Evolutionary conservation across 2,797 vertebrate species (phyloP).

Genomic region (Schizopygopsis malacanthus): DNA sequence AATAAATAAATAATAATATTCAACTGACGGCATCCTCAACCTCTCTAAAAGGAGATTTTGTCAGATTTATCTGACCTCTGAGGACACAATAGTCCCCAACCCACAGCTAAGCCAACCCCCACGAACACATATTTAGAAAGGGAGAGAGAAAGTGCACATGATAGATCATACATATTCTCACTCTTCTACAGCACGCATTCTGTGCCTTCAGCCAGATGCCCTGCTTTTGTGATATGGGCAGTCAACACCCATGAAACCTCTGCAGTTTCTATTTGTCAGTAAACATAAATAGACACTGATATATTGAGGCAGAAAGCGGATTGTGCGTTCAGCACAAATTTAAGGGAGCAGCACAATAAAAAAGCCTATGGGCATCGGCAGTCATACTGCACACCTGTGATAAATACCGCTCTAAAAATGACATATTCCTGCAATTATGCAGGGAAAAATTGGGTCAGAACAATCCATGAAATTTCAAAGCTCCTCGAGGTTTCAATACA

Average conservation of each 20-base stretch:
- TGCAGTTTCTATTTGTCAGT: constrained; percentile 23
- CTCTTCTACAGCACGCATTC: not conserved
- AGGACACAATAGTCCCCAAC: not conserved
- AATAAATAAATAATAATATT: not conserved
- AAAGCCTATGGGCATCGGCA: constrained; percentile 17
- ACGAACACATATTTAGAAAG: not conserved
- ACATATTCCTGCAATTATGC: constrained; percentile 49
- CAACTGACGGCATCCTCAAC: not conserved
- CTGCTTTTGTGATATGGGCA: constrained; percentile 29
- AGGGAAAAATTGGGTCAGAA: constrained; percentile 39
- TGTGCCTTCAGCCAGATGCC: constrained; percentile 7
- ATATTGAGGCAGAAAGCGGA: constrained; percentile 28
- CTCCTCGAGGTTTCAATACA: not conserved
- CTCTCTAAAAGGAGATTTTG: not conserved
- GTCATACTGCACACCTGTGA: constrained; percentile 38
- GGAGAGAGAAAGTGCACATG: not conserved
- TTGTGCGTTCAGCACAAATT: constrained; percentile 38
- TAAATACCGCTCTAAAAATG: constrained; percentile 43
- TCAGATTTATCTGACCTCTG: not conserved
- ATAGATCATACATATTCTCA: not conserved
- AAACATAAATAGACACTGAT: constrained; percentile 48
- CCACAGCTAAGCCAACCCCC: not conserved
- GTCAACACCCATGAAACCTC: constrained; percentile 13
- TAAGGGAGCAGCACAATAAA: constrained; percentile 34
- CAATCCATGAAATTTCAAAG: constrained; percentile 32